A percentile compares a stretch with the other conserved stretches of the same genome.
Evolutionary conservation across 2,113 vertebrate species (phyloP).

Genomic region (Galbula dea): DNA sequence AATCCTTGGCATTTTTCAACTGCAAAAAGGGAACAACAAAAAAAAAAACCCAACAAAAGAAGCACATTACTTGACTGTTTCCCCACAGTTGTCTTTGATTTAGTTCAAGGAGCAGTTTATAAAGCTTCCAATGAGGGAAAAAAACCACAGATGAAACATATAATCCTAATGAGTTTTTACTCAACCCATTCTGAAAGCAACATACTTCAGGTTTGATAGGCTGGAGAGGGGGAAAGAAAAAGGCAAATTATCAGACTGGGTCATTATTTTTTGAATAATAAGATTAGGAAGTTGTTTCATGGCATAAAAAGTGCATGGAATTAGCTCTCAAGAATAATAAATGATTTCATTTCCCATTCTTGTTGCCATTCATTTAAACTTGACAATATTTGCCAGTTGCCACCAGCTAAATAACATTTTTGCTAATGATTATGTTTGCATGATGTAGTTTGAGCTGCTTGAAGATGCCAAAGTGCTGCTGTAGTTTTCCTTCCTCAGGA

Average conservation of each 20-base stretch:
- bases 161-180: conserved; percentile 68
- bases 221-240: not conserved
- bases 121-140: conserved; percentile 66
- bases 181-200: conserved; percentile 58
- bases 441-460: conserved; percentile 32
- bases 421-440: conserved; percentile 54
- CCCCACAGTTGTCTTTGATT: conserved; percentile 67
- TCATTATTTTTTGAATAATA: conserved; percentile 78
- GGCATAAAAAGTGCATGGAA: conserved; percentile 65
- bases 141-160: conserved; percentile 69
- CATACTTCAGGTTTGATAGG: conserved; percentile 64
- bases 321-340: conserved; percentile 74
- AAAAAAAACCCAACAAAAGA: conserved; percentile 43
- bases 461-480: not conserved
- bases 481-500: not conserved
- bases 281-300: conserved; percentile 72
- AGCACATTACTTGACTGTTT: conserved; percentile 31
- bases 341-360: conserved; percentile 67
- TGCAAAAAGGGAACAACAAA: conserved; percentile 62
- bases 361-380: conserved; percentile 72
- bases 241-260: conserved; percentile 27
- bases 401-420: conserved; percentile 66
- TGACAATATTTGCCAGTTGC: conserved; percentile 65
- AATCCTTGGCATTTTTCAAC: conserved; percentile 80
- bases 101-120: conserved; percentile 63